A percentile compares a stretch with the other conserved stretches of the same genome.
These are phyloP conservation scores for Microcebus murinus DNA, from an alignment of 2,113 vertebrate genomes.

Conservation along the genomic window DNA sequence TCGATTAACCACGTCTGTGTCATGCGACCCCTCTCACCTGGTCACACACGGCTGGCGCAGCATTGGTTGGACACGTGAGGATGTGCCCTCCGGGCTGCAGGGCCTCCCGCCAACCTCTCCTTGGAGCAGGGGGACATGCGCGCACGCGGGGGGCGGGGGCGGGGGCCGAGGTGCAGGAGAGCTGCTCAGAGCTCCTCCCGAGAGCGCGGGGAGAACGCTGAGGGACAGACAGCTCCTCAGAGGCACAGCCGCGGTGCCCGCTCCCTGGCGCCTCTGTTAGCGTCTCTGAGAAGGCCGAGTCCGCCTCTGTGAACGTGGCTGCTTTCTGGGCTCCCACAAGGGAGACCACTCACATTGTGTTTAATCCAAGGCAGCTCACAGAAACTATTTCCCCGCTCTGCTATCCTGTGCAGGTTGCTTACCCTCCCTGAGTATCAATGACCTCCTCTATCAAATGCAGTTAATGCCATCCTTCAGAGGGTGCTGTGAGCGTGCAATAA, in stretches of 20 bases:
- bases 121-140: not conserved
- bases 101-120: not conserved
- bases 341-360: not conserved
- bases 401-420: not conserved
- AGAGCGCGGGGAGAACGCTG: fast-evolving
- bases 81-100: no score
- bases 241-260: not conserved
- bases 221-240: not conserved
- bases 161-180: not conserved
- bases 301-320: not conserved
- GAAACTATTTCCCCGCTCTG: not conserved
- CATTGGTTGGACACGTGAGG: not conserved
- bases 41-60: no score
- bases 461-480: not conserved
- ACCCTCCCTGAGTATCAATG: not conserved
- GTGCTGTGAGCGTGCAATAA: not conserved
- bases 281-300: not conserved
- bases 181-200: not conserved
- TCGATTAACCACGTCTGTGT: not conserved
- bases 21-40: not conserved
- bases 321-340: not conserved
- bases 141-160: fast-evolving
- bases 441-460: not conserved
- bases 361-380: not conserved
- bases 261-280: not conserved